Percentiles rank a stretch among this genome's conserved stretches.
Evolutionary conservation across 1,140 invertebrate genomes (phyloP).

Genomic region (Pseudomyrmex dendroicus): DNA sequence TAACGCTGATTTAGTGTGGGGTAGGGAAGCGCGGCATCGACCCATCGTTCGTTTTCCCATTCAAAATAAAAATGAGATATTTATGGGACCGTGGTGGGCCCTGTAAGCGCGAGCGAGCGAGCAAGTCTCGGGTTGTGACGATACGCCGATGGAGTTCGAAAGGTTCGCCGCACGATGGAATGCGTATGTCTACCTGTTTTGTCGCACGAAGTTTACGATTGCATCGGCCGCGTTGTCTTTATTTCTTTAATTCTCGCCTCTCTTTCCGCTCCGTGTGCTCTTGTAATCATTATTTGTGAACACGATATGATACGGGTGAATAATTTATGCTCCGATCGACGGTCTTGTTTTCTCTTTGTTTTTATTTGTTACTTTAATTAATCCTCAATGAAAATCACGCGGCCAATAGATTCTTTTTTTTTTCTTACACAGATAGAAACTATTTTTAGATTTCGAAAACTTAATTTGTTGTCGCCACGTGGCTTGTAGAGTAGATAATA

Average conservation of each 20-base stretch:
- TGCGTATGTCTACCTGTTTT: constrained; percentile 34
- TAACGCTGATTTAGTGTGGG: constrained; percentile 85
- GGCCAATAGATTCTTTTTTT: neutral
- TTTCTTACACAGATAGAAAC: neutral
- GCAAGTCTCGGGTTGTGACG: constrained; percentile 50
- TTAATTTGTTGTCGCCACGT: constrained; percentile 39
- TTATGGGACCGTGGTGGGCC: constrained; percentile 77
- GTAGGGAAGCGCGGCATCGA: constrained; percentile 76
- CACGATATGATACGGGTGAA: neutral
- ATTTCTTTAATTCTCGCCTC: constrained; percentile 11
- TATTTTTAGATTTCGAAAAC: constrained; percentile 10
- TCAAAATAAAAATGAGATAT: constrained; percentile 85
- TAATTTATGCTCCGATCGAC: constrained; percentile 24
- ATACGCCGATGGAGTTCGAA: constrained; percentile 72
- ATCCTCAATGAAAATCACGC: neutral
- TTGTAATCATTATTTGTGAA: constrained; percentile 32
- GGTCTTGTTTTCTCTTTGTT: neutral
- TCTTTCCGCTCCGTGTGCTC: neutral
- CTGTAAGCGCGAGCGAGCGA: constrained; percentile 41
- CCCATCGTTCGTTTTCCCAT: constrained; percentile 84
- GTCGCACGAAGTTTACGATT: neutral
- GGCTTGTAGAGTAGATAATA: neutral
- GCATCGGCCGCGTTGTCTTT: constrained; percentile 17
- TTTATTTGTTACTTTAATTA: neutral
- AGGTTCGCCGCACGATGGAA: constrained; percentile 36